These are phyloP conservation scores for Meloidogyne hapla DNA, from an alignment of 1,140 invertebrate species.

Conservation along the genomic window DNA sequence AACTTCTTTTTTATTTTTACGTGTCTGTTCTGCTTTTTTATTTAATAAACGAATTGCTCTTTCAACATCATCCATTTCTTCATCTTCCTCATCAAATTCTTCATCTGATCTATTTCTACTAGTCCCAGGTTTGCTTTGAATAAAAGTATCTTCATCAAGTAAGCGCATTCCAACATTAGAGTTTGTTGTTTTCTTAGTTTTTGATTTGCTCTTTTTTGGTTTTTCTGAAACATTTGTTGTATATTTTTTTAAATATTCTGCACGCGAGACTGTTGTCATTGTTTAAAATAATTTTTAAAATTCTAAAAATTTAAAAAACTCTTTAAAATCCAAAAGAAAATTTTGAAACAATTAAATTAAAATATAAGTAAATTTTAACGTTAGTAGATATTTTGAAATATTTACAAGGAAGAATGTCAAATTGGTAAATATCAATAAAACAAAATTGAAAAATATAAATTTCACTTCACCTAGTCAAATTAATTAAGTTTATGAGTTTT, in stretches of 20 bases:
- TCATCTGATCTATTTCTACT: conserved; percentile 19
- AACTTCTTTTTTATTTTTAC: conserved; percentile 25
- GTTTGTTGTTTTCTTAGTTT: conserved; percentile 25
- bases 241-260: conserved; percentile 45
- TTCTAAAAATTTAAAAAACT: no score
- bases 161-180: conserved; percentile 34
- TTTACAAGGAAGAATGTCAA: no score
- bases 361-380: no score
- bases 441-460: no score
- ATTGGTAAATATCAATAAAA: no score
- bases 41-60: conserved; percentile 13
- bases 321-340: no score
- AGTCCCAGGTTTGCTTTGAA: conserved; percentile 12
- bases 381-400: no score
- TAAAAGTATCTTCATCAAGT: conserved; percentile 45
- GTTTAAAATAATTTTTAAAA: background rate
- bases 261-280: conserved; percentile 24
- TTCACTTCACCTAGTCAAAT: no score
- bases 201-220: conserved; percentile 45
- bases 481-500: no score
- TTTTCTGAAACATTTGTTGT: conserved; percentile 17
- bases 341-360: no score
- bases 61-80: conserved; percentile 29
- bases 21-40: conserved; percentile 9
- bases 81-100: conserved; percentile 44